Conservation (phyloP, 2,797 vertebrate genomes). For the Sebastolobus altivelis region DNA sequence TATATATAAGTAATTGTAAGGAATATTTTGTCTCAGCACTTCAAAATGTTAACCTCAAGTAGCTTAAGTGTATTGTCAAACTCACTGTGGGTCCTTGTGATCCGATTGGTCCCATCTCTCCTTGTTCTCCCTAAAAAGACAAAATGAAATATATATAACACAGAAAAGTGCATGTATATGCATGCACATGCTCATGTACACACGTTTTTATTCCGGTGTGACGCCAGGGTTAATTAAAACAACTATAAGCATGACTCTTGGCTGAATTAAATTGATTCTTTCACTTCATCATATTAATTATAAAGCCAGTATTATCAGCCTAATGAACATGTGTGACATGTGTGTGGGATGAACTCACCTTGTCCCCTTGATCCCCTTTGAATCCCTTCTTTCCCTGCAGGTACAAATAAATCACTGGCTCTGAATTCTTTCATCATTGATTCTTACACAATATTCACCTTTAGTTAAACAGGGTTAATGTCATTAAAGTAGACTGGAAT, state of each 20-base stretch:
- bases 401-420: slow-evolving; percentile 56
- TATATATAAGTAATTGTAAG: not conserved
- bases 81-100: slow-evolving; percentile 84
- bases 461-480: slow-evolving; percentile 24
- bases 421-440: slow-evolving; percentile 51
- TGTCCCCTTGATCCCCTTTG: slow-evolving; percentile 87
- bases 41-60: not conserved
- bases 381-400: slow-evolving; percentile 89
- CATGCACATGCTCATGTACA: not conserved
- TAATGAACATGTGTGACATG: not conserved
- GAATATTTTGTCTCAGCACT: not conserved
- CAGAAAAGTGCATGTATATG: not conserved
- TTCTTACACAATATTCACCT: slow-evolving; percentile 14
- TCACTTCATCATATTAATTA: not conserved
- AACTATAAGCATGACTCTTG: not conserved
- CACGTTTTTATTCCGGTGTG: not conserved
- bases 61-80: not conserved
- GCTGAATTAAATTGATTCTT: slow-evolving; percentile 8
- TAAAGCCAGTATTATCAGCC: slow-evolving; percentile 7
- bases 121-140: slow-evolving; percentile 82
- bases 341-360: slow-evolving; percentile 78
- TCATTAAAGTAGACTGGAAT: slow-evolving; percentile 23
- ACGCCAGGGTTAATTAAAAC: not conserved
- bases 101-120: slow-evolving; percentile 81
- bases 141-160: slow-evolving; percentile 10